Percentiles rank a stretch among this genome's conserved stretches.
Evolutionary conservation across 2,797 vertebrate genomes (phyloP).

Genomic region (Gobionotothen gibberifrons): DNA sequence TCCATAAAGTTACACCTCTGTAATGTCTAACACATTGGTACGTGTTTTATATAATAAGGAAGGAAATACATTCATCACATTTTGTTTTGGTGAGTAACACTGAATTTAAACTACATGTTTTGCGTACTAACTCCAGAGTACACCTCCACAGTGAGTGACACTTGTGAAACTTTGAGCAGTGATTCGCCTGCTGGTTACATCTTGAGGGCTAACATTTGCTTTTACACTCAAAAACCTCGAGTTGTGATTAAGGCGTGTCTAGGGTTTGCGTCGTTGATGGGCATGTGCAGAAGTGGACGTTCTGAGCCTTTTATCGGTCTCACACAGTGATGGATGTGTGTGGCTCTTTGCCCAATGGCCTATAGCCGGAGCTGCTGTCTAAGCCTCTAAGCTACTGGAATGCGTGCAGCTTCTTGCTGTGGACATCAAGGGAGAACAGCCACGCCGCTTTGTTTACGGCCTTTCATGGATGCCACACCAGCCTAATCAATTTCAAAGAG

Average conservation of each 20-base stretch:
- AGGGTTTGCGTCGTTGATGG: conserved; percentile 51
- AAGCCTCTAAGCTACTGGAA: conserved; percentile 78
- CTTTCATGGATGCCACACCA: conserved; percentile 71
- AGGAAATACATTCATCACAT: neutral
- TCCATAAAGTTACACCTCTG: neutral
- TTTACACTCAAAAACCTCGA: conserved; percentile 1
- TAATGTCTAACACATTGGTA: neutral
- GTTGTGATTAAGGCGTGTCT: conserved; percentile 25
- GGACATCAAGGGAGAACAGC: conserved; percentile 68
- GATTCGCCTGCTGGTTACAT: neutral
- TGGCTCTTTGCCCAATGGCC: conserved; percentile 73
- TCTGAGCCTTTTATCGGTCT: conserved; percentile 73
- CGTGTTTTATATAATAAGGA: neutral
- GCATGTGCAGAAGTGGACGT: conserved; percentile 51
- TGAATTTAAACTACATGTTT: neutral
- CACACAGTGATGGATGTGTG: conserved; percentile 79
- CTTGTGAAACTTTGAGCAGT: conserved; percentile 1
- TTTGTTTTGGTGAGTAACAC: neutral
- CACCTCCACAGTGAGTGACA: conserved; percentile 5
- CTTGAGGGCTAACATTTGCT: conserved; percentile 4
- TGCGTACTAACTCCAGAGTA: neutral
- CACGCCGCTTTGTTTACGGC: conserved; percentile 70
- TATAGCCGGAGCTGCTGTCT: conserved; percentile 75
- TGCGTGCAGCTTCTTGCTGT: conserved; percentile 73
- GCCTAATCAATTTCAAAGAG: conserved; percentile 68